Conservation (phyloP, 2,113 vertebrate species). For the Daphoenositta chrysoptera region DNA sequence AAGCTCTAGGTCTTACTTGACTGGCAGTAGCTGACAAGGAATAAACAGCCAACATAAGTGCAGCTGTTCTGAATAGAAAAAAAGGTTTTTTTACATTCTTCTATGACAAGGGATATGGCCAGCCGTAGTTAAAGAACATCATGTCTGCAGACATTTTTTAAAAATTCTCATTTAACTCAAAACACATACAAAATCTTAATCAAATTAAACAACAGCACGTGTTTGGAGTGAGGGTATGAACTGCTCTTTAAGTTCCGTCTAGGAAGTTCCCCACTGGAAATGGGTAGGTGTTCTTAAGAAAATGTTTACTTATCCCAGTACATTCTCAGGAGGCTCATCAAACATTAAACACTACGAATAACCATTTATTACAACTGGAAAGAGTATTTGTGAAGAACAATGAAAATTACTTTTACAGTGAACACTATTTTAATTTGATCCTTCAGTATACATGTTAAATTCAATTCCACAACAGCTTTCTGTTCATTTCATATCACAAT, state of each 20-base stretch:
- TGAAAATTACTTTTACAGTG: not conserved
- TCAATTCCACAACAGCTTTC: constrained; percentile 31
- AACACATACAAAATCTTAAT: not conserved
- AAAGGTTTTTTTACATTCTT: not conserved
- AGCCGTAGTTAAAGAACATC: not conserved
- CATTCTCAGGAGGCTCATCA: not conserved
- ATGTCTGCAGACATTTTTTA: not conserved
- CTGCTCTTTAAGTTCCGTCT: not conserved
- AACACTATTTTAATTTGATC: not conserved
- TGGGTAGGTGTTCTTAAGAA: not conserved
- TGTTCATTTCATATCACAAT: constrained; percentile 34
- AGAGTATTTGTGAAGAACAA: not conserved
- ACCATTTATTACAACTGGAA: not conserved
- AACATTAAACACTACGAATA: not conserved
- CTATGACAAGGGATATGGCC: not conserved
- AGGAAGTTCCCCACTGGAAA: not conserved
- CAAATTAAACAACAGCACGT: not conserved
- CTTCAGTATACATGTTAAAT: not conserved
- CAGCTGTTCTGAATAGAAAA: not conserved
- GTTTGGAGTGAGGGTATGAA: not conserved
- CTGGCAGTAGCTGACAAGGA: not conserved
- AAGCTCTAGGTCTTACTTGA: not conserved
- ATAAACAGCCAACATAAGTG: not conserved
- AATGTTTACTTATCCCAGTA: not conserved
- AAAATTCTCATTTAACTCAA: constrained; percentile 26